Base-by-base conservation (phyloP, 2,888 invertebrate genomes). In the Polia nebulosa region DNA sequence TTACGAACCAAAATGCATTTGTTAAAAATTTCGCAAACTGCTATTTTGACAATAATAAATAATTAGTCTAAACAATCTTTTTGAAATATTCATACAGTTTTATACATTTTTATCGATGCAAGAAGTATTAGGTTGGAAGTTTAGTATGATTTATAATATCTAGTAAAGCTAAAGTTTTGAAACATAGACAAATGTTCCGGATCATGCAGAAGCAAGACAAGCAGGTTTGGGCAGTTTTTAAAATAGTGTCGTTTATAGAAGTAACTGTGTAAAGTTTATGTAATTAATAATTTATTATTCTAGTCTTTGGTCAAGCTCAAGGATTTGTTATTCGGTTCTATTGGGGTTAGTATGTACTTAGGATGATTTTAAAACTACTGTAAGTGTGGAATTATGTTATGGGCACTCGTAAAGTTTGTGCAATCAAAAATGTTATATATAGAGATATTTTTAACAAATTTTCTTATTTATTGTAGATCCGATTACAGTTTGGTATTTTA, bases 271-370 rank as follows among this genome's bases (percentile, higher is more conserved):
- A 81, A 77, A 81, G 71, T 78, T 73, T 69, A 77, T 87, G 81
- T 87, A 87, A 85, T 83, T 84, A 85, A 85, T 88, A 87, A 88
- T 89, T 89, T 90, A 89, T 91, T 90, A 85, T 91, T 94, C 94
- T 95, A 95, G 94, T 95, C 94, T 93, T 90, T 91, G 91, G 89
- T 89, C 90, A 91, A 90, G 93, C 94, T 94, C 94, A 94, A 93
- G 89, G 87, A 86, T 86, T 85, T 87, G 85, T 81, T 83, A 77
- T 81, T 86, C 82, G 85, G 83, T 85, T 82, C 85, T 76, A 72
- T 80, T 80, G 82, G 79, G 81, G 78, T 82, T 83, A 80, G 83
- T 82, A 83, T 72, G 80, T 86, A 87, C 84, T 87, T 87, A 87
- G 80, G 62, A 71, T 78, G 76, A 80, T 64, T 81, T 77, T 51